Base-by-base conservation (phyloP, 2,797 vertebrate species). In the Ptychadena robeensis region DNA sequence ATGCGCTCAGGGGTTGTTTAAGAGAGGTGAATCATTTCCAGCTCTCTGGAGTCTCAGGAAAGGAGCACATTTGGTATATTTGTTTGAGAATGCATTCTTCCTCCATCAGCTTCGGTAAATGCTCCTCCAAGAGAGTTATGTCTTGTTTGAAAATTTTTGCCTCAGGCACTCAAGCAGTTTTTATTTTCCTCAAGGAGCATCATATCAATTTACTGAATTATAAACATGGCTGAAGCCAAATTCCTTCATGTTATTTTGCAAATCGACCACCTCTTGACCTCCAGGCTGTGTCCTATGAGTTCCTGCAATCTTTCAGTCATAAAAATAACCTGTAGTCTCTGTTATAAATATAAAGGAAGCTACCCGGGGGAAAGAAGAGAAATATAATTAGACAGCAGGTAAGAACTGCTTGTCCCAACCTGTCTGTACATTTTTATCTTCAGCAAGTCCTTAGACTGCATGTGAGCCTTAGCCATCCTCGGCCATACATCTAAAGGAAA, bases 201-300 rank as follows among this genome's bases (percentile, higher is more conserved):
- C 76, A 73, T 79, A 79, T 79, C 75, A 73, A 79, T 84, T 79
- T 79, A 65, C 63, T 74, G 69, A 84, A 84, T 79, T 73, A 79
- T 84, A 79, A 79, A 59, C 68, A 83, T 69, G 75, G 53, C 69
- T 63, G 44, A 69, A 84, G 70, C 69, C 70, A 44, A 68, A 27
- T 57, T 84, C 61, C 25, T 68, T 69, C 61, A 74, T 67, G 61
- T 73, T 79, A n/a, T 78, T 79, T 79, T 73, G 61, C 48, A 68
- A 79, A 83, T 83, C 68, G 14, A 53, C 69, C 35, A 83, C 75
- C 69, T 68, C 34, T 67, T 79, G 75, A 83, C 75, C 82, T 73
- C 32, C 61, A 83, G 66, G 30, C 34, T 72, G 14, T 78, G 73
- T 69, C 48, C 65, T 76, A 75, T 5, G 27, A 66, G 69, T 79